Percentiles rank a stretch among this genome's conserved stretches.
phyloP scores from a whole-genome alignment of 2,113 vertebrate genomes.

The Callocephalon fimbriatum region DNA sequence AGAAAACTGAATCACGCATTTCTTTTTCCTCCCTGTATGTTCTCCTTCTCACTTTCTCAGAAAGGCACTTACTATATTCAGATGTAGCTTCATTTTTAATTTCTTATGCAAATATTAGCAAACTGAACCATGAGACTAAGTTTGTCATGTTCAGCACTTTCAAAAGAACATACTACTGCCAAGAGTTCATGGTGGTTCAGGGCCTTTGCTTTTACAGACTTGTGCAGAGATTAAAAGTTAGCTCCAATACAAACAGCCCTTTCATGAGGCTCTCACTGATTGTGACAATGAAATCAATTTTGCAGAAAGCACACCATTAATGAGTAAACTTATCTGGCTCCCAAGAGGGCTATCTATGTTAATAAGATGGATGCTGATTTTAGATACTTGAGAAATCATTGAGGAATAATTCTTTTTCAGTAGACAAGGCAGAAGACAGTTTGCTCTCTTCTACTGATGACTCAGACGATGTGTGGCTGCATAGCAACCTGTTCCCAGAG shows the following conservation, averaged over 20 bases:
- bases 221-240: background rate
- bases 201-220: conserved; percentile 14
- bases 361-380: background rate
- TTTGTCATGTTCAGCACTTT: background rate
- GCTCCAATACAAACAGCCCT: conserved; percentile 16
- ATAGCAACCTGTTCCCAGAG: background rate
- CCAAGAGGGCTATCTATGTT: background rate
- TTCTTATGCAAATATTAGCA: conserved; percentile 20
- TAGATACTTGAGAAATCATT: background rate
- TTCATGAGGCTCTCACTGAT: background rate
- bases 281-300: conserved; percentile 16
- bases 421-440: background rate
- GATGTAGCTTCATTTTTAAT: conserved; percentile 26
- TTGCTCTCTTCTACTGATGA: background rate
- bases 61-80: background rate
- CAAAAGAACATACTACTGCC: background rate
- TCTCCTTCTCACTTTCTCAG: background rate
- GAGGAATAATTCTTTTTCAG: background rate
- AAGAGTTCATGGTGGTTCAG: background rate
- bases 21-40: background rate
- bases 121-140: background rate
- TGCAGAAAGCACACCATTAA: background rate
- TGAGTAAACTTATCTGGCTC: background rate
- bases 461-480: background rate
- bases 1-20: background rate